Evolutionary conservation across 2,113 vertebrate genomes (phyloP).

Genomic region (Antigone vipio): DNA sequence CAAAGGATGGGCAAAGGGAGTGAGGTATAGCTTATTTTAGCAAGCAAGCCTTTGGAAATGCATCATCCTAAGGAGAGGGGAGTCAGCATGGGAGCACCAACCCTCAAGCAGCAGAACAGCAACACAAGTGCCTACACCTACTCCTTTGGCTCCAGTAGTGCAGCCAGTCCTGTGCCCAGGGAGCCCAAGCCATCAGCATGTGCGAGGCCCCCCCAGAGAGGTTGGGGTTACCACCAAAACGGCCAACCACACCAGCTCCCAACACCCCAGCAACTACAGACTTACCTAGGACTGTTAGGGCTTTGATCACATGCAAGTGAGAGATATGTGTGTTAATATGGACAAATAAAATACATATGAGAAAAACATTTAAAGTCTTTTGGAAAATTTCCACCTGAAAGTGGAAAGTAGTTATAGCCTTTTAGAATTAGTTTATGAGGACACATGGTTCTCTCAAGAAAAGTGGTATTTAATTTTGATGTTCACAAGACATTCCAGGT

Average conservation of each 20-base stretch:
- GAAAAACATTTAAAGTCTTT: neutral
- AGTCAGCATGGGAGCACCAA: neutral
- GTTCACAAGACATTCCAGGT: neutral
- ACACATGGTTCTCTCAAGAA: neutral
- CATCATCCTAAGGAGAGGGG: neutral
- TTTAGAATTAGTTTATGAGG: neutral
- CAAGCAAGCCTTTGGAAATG: neutral
- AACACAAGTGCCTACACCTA: neutral
- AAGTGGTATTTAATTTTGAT: no score
- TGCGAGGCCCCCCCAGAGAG: accelerated
- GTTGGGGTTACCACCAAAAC: accelerated
- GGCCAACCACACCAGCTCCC: neutral
- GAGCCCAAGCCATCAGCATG: neutral
- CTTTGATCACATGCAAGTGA: neutral
- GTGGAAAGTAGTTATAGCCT: neutral
- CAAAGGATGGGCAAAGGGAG: neutral
- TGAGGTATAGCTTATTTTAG: neutral
- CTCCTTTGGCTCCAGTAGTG: neutral
- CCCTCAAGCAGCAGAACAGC: neutral
- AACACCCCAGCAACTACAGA: neutral
- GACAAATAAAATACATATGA: neutral
- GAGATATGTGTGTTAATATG: accelerated
- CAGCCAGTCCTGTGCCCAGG: neutral
- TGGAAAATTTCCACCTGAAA: neutral
- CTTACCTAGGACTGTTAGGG: neutral